Base-by-base conservation (phyloP, 1,140 invertebrate species). In the Drosophila ficusphila region DNA sequence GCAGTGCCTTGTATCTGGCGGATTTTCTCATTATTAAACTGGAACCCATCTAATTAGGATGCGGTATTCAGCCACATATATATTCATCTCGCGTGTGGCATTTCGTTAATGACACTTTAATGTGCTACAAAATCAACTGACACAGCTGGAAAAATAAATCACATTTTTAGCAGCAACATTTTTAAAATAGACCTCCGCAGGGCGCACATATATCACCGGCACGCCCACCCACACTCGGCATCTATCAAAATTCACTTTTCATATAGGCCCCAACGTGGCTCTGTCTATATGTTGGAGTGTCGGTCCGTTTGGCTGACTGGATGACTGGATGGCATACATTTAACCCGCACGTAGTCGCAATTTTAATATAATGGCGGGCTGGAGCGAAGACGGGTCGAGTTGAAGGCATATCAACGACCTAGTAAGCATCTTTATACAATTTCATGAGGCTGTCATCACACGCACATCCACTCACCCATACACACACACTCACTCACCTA, bases 391-490 rank as follows among this genome's bases (percentile, higher is more conserved):
- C 70, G 52, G 54, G 68, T 42, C 67, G 56, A 53, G 54, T 74
- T 60, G 65, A 39, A 54, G 71, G 61, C 67, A 76, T 86, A 86
- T 86, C 81, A 86, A 74, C 81, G 77, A 88, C 81, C 82, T 88
- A 86, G 73, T 86, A 88, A 88, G 82, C 82, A 75, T 88, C 82
- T 88, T 88, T 71, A 82, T 88, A 88, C 79, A 81, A 89, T 88
- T 88, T 88, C 83, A 88, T 82, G 77, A 88, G 69, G 41, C 73
- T 86, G 76, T 82, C 82, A 75, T 25, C 60, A 48, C 21, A 51
- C 18, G 18, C 38, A 39, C 39, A 34, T 38, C n/a, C 33, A 18
- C 49, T 29, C 14, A 54, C 18, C 21, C 25, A 36, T 42, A 27
- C 41, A 12, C 21, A 6, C 33, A 29, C 44, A 19, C 29, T 39